Evolutionary conservation across 2,113 vertebrate genomes (phyloP).

Genomic region (Ciconia maguari): DNA sequence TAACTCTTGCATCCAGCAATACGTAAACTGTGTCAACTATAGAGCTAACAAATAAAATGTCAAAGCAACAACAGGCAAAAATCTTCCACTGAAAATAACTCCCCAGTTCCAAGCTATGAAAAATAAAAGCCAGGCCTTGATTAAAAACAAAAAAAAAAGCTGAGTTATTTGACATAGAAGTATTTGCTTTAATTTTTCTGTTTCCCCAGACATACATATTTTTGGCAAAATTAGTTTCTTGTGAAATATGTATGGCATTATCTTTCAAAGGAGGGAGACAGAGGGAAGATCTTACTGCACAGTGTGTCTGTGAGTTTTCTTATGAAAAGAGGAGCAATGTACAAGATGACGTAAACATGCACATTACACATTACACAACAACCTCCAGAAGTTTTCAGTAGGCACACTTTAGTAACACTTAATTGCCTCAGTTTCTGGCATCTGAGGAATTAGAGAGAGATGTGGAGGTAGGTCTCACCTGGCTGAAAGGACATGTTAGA

Average conservation of each 20-base stretch:
- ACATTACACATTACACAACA: not conserved
- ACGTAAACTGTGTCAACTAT: not conserved
- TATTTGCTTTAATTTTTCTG: not conserved
- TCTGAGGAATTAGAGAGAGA: not conserved
- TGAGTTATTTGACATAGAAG: not conserved
- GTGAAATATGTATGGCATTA: not conserved
- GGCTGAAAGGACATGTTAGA: not conserved
- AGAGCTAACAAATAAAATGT: not conserved
- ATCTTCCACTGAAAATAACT: not conserved
- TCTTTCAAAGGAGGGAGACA: not conserved
- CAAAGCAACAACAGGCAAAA: not conserved
- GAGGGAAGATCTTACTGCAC: not conserved
- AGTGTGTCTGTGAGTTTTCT: not conserved
- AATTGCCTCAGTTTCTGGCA: not conserved
- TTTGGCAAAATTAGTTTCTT: not conserved
- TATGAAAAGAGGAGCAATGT: not conserved
- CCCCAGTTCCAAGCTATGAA: not conserved
- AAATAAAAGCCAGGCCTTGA: not conserved
- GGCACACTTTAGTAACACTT: not conserved
- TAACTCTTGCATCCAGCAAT: not conserved
- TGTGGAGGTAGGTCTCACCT: not conserved
- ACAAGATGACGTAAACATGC: not conserved
- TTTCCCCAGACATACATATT: not conserved
- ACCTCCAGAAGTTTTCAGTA: not conserved
- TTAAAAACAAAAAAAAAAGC: not conserved